Evolutionary conservation across 1,140 invertebrate genomes (phyloP), one percentile per base, ranked within the genome.

Genomic region (Melipona quadrifasciata): DNA sequence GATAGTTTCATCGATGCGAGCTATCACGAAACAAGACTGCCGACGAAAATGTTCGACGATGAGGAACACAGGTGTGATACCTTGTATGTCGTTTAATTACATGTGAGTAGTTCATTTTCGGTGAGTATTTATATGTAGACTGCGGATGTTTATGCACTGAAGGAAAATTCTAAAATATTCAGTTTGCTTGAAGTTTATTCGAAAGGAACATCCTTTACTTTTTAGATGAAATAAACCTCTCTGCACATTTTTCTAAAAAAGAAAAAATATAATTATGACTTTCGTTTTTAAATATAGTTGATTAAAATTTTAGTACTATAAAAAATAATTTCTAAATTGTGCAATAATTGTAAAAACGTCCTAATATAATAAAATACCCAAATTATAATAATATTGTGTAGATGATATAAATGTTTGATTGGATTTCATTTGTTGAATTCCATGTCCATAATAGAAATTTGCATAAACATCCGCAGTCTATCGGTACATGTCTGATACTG

Each of bases 61-160:
- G 74, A 92, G 96, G 75, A 94, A 95, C 64, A 94, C 93, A 4
- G 96, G 96, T 2, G 94, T 95, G 0, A 96, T 97, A 81, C 95
- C 96, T 86, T 97, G 97, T 87, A 96, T 97, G 86, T 96, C 97
- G 34, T 96, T 97, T 80, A 97, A 97, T 89, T 97, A 95, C 90
- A 96, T 95, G 93, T 94, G 57, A 85, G 90, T 81, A 31, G 1
- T 8, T 47, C 14, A 19, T 11, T 1, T 24, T 75, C 21, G 12
- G 5, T 65, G 64, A 65, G 16, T 65, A 19, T 65, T 65, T 17
- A 65, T 19, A 31, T 31, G 24, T 61, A 14, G 58, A 4, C 58
- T 58, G 57, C 21, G 21, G 24, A 58, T 58, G 21, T 11, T 58
- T 58, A 58, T 58, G 57, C 57, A 58, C 24, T 58, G 12, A 12